Evolutionary conservation across 2,797 vertebrate genomes (phyloP), one percentile per base, ranked within the genome.

Genomic region (Tragelaphus oryx): DNA sequence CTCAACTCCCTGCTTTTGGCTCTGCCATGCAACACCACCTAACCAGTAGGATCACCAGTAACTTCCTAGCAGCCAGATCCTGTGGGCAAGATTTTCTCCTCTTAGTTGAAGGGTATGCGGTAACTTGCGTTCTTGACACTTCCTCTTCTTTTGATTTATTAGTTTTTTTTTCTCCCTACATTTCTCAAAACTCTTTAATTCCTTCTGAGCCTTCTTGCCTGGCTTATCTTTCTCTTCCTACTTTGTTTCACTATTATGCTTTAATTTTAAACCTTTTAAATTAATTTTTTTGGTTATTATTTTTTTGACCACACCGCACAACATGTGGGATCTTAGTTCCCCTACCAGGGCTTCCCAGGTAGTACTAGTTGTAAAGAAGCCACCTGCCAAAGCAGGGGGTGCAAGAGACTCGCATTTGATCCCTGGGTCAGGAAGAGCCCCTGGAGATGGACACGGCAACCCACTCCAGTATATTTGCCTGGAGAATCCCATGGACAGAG

Each of bases 151-250:
- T 89, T 74, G 16, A 65, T 68, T 89, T 26, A 86, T 82, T 3
- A 16, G 2, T 52, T 71, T 13, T 22, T 71, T 48, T 33, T 30
- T 48, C 20, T 22, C 30, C 52, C 79, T 60, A 28, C 52, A 28
- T 57, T 85, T 88, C 37, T 88, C 52, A 55, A 91, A 57, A 82
- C 8, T 6, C 37, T 90, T 87, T 62, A 33, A 37, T 81, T 94
- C 41, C 33, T 85, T 65, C 78, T 74, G 86, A 85, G 16, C 16
- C n/a, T 68, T 78, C 44, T 46, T 41, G 12, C 20, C 59, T 83
- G 16, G 68, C 16, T 91, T 79, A 78, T 48, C 80, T 78, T 89
- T 13, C n/a, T 75, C 30, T 24, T 76, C 60, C n/a, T 87, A 4
- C 10, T 71, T 71, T 71, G 11, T 41, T 71, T 24, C 33, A 71